Evolutionary conservation across 2,113 vertebrate species (phyloP), one percentile per base, ranked within the genome.

Genomic region (Plestiodon gilberti): DNA sequence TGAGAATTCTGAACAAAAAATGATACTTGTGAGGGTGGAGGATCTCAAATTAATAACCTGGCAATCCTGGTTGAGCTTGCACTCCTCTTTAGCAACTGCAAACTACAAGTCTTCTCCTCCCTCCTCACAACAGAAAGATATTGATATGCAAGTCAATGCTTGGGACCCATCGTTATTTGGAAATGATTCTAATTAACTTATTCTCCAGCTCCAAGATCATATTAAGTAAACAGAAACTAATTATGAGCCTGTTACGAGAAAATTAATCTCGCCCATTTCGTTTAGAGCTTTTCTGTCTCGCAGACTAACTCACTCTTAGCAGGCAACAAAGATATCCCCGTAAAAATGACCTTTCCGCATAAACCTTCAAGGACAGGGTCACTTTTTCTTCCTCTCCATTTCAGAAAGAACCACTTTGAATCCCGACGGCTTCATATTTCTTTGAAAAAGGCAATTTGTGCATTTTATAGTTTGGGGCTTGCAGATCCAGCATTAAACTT

Each of bases 121-220:
- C 40, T 84, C 55, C 15, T 74, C 87, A 2, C 10, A 78, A 30
- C 1, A 33, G 7, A 25, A 69, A 62, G 0, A 7, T 64, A 38
- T 75, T 93, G 90, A 76, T 87, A 92, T 81, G 89, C 38, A 77
- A 65, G 9, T 15, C 61, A 75, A 69, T 38, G 6, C 35, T 59
- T 82, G 1, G 20, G 69, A 85, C 0, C 6, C 80, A 67, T 81
- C 0, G 0, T 82, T 89, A 77, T 88, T 90, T 93, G 81, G 73
- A 94, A 92, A 78, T 64, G 0, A 25, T 65, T 90, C 74, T 84
- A 87, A 90, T 90, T 89, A 91, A 85, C 35, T 91, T 91, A 59
- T 76, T 93, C 18, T 92, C 23, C 61, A 71, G 3, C 40, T 93
- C 88, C 78, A 92, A 64, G 57, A 88, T 88, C 20, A 55, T 87